Percentiles rank a stretch among this genome's conserved stretches.
phyloP scores from a whole-genome alignment of 2,888 invertebrate genomes.

The Epiperipatus broadwayi region DNA sequence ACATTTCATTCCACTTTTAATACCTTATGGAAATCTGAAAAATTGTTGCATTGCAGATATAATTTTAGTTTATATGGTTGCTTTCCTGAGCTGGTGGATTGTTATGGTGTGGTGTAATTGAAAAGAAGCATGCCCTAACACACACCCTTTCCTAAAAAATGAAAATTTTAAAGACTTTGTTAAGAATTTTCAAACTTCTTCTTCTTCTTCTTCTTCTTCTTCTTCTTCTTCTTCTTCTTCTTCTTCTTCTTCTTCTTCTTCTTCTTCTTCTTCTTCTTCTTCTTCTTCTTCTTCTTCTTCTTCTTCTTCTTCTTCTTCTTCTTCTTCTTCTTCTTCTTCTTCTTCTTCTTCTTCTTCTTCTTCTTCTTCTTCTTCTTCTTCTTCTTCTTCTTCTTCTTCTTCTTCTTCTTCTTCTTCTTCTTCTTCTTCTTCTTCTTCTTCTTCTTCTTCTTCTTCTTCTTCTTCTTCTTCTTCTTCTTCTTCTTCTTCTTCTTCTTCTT shows the following conservation, averaged over 20 bases:
- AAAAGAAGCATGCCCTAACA: no score
- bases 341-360: neutral
- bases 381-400: neutral
- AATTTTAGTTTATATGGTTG: no score
- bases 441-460: neutral
- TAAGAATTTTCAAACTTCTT: slow-evolving; percentile 1
- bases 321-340: slow-evolving; percentile 8
- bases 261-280: slow-evolving; percentile 1
- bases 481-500: slow-evolving; percentile 5
- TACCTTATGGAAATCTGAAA: no score
- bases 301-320: neutral
- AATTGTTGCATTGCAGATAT: no score
- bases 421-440: neutral
- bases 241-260: no score
- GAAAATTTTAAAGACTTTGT: neutral
- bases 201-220: slow-evolving; percentile 8
- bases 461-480: slow-evolving; percentile 10
- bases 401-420: neutral
- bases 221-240: no score
- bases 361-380: neutral
- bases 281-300: slow-evolving; percentile 12
- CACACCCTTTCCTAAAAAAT: slow-evolving; percentile 6
- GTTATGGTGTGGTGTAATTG: no score
- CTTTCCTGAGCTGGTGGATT: no score
- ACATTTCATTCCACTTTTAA: no score